Evolutionary conservation across 1,140 invertebrate genomes (phyloP), one percentile per base, ranked within the genome.

Genomic region (Drosophila baimaii): DNA sequence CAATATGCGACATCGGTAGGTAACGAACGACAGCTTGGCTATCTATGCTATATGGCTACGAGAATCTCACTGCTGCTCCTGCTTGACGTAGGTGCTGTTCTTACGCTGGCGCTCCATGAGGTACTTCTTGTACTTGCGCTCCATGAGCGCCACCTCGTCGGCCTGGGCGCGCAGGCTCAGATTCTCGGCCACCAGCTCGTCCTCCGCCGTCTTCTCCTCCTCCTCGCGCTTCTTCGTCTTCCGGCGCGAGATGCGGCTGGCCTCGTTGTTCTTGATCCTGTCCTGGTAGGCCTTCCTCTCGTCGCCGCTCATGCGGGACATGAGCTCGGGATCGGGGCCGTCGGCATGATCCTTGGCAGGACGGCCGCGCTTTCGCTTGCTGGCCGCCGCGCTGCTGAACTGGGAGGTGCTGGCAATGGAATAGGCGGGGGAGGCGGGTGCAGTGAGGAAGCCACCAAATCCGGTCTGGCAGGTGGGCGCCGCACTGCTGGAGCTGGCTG

Each of bases 181-280:
- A 52, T 77, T 69, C 31, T 49, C 47, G 8, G 39, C 29, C 27
- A 57, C 31, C 29, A 90, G 68, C 15, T 21, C 7, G 4, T 81
- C 69, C 54, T 90, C 85, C 37, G 62, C 64, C 15, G 7, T 9
- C 31, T 65, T 82, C 58, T 90, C 79, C 21, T 63, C 66, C 19
- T 79, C 75, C 33, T 91, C 86, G 27, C 84, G 83, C 46, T 68
- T 43, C 62, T 83, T 90, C 21, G 84, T 91, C 77, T 91, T 91
- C n/a, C 57, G 41, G 52, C 90, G 90, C 8, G 90, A 91, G 2
- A 83, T 43, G 25, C 90, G 90, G 33, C 86, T 90, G 13, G 90
- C 90, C 52, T 91, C 90, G 46, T 91, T 91, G 69, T 91, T 91
- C 71, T 90, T 91, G 13, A 88, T 49, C 13, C 90, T 79, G 77